Evolutionary conservation across 2,113 vertebrate species (phyloP).

Genomic region (Nannobrachium achirus): DNA sequence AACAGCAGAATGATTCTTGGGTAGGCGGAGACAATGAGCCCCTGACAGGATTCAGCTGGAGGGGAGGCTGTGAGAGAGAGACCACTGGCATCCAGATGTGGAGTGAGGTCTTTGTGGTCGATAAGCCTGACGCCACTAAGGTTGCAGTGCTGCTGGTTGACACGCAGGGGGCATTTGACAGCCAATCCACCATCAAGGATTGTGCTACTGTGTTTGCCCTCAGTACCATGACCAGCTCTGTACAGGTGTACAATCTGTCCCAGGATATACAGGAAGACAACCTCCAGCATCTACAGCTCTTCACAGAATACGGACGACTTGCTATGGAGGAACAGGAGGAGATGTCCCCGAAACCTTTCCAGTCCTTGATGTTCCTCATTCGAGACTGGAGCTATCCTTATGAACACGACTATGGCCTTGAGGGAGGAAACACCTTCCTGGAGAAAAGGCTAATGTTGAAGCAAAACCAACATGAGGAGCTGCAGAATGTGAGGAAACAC

Average conservation of each 20-base stretch:
- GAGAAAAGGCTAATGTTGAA: conserved; percentile 82
- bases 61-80: conserved; percentile 97
- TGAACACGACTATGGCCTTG: conserved; percentile 85
- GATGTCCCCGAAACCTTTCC: conserved; percentile 93
- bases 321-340: conserved; percentile 89
- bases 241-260: conserved; percentile 99
- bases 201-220: conserved; percentile 98
- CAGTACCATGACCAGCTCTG: conserved; percentile 98
- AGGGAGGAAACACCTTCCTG: conserved; percentile 85
- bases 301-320: conserved; percentile 97
- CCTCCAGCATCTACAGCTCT: conserved; percentile 98
- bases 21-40: conserved; percentile 91
- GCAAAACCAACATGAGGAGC: conserved; percentile 89
- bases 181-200: conserved; percentile 98
- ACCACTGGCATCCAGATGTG: conserved; percentile 97
- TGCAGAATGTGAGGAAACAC: conserved; percentile 92
- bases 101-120: conserved; percentile 94
- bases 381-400: conserved; percentile 93
- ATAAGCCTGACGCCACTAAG: conserved; percentile 91
- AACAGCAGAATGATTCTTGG: conserved; percentile 82
- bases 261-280: conserved; percentile 99
- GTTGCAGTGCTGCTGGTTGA: conserved; percentile 96
- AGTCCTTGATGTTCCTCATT: conserved; percentile 89
- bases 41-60: conserved; percentile 94
- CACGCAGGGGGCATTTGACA: conserved; percentile 99